Evolutionary conservation across 2,113 vertebrate species (phyloP).

Genomic region (Anoura caudifer): DNA sequence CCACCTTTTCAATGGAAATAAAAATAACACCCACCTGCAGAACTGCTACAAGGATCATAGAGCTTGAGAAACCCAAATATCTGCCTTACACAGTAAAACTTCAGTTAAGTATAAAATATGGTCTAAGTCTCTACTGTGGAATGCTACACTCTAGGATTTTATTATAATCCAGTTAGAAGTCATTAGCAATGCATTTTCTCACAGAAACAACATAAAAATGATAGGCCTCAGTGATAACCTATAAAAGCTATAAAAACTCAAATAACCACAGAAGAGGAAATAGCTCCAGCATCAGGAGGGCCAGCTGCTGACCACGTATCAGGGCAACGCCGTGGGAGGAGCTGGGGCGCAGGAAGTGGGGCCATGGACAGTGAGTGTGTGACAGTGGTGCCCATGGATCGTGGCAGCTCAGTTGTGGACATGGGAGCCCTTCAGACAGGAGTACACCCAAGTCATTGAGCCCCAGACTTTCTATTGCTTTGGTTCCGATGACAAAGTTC

Average conservation of each 20-base stretch:
- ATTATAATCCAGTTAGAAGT: not conserved
- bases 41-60: not conserved
- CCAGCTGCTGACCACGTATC: not conserved
- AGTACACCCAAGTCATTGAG: not conserved
- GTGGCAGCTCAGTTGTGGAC: not conserved
- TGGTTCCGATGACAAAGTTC: constrained; percentile 37
- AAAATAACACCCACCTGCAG: not conserved
- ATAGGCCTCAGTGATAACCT: not conserved
- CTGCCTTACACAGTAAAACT: not conserved
- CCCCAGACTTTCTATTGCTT: not conserved
- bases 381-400: no score
- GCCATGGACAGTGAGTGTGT: not conserved
- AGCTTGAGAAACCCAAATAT: not conserved
- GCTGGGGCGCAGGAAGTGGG: not conserved
- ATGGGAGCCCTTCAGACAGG: not conserved
- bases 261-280: not conserved
- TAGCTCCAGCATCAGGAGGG: not conserved
- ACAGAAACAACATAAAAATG: not conserved
- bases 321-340: not conserved
- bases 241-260: not conserved
- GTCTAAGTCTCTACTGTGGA: not conserved
- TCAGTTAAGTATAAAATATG: not conserved
- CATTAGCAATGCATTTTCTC: not conserved
- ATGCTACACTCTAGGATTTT: not conserved
- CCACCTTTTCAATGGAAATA: not conserved